These are phyloP conservation scores for Oithona nana DNA, from an alignment of 2,888 invertebrate genomes.

Conservation along the genomic window DNA sequence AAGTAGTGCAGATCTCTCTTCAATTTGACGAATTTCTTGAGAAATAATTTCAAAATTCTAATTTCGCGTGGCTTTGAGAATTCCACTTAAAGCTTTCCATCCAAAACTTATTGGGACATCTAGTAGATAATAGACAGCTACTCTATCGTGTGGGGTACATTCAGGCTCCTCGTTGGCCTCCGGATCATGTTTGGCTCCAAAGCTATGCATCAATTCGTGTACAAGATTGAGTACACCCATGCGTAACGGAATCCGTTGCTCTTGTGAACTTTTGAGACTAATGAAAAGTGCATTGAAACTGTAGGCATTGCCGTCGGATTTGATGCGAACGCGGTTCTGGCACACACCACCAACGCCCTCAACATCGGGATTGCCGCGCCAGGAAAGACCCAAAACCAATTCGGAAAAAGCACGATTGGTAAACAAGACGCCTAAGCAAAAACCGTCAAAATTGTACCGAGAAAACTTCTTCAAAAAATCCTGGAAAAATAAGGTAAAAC, in stretches of 20 bases:
- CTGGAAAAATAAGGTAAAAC: conserved; percentile 4
- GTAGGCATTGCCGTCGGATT: conserved; percentile 5
- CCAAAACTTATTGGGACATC: too few relatives aligned
- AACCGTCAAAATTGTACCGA: conserved; percentile 14
- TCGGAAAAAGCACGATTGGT: conserved; percentile 10
- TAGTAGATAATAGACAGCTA: too few relatives aligned
- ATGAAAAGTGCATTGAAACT: conserved; percentile 15
- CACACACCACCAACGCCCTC: conserved; percentile 14
- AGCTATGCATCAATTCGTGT: conserved; percentile 13
- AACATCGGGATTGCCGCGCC: conserved; percentile 7
- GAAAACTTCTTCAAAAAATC: conserved; percentile 5
- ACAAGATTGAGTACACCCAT: conserved; percentile 15
- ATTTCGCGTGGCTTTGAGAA: too few relatives aligned
- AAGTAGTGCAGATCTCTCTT: too few relatives aligned
- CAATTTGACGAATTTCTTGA: too few relatives aligned
- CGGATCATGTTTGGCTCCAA: conserved; percentile 17
- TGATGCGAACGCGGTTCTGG: conserved; percentile 11
- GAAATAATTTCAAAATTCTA: too few relatives aligned
- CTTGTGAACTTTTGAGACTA: conserved; percentile 7
- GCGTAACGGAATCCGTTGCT: conserved; percentile 8
- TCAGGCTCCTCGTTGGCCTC: background rate
- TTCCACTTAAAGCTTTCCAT: too few relatives aligned
- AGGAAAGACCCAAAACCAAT: conserved; percentile 12
- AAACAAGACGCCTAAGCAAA: conserved; percentile 12
- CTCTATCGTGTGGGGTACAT: conserved; percentile 8